A percentile compares a stretch with the other conserved stretches of the same genome.
Conservation (phyloP, 2,888 invertebrate species). For the Halictus quadricinctus region DNA sequence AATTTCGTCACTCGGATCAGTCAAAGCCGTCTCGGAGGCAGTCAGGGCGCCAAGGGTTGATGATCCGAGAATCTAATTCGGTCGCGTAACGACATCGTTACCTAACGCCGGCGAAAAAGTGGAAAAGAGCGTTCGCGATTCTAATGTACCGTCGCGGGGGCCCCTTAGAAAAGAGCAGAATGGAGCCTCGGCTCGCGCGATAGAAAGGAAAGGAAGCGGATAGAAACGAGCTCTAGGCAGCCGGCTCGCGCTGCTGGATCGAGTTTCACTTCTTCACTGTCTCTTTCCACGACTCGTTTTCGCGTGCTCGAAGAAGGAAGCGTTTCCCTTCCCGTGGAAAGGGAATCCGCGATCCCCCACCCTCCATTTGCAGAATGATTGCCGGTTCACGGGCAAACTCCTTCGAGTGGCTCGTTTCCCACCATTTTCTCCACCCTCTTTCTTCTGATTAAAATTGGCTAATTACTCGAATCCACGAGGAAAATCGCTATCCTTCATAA, state of each 20-base stretch:
- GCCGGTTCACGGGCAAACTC: conserved; percentile 1
- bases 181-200: conserved; percentile 51
- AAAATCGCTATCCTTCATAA: background rate
- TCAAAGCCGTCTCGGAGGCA: background rate
- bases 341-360: conserved; percentile 43
- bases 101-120: conserved; percentile 2
- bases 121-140: conserved; percentile 24
- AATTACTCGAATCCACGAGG: background rate
- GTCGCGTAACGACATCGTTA: conserved; percentile 7
- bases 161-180: conserved; percentile 43
- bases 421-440: background rate
- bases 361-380: conserved; percentile 25
- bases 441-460: background rate
- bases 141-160: conserved; percentile 42
- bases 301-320: conserved; percentile 54
- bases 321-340: conserved; percentile 54
- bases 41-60: conserved; percentile 8
- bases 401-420: background rate
- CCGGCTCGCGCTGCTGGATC: conserved; percentile 57
- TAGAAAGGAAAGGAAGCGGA: conserved; percentile 67
- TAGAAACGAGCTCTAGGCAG: conserved; percentile 59
- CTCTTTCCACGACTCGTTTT: conserved; percentile 66
- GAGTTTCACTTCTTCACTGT: conserved; percentile 71
- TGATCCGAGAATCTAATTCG: conserved; percentile 14
- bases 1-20: background rate